Evolutionary conservation across 2,113 vertebrate species (phyloP).

Genomic region (Gymnogyps californianus): DNA sequence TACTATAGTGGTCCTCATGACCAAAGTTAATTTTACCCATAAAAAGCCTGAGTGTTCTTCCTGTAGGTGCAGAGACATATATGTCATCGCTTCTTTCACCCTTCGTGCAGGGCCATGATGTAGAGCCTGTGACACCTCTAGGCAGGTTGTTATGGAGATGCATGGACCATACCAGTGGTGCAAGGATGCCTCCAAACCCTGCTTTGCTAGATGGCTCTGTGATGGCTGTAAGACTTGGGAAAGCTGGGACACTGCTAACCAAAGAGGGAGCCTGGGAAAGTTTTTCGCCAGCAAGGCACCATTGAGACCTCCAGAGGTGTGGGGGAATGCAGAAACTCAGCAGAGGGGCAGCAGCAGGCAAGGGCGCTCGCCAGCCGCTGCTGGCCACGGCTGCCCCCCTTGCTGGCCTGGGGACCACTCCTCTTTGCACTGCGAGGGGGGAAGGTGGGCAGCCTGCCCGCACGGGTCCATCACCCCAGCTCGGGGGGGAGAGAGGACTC

Average conservation of each 20-base stretch:
- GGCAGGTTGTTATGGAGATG: neutral
- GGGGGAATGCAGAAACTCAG: accelerated
- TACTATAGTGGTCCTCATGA: neutral
- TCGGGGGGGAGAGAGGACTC: accelerated
- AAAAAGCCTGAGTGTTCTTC: neutral
- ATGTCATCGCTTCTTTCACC: neutral
- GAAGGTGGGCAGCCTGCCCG: neutral
- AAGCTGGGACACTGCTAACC: neutral
- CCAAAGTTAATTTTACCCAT: neutral
- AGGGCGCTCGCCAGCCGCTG: accelerated
- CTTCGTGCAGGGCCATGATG: neutral
- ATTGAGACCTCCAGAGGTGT: neutral
- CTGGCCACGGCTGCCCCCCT: neutral
- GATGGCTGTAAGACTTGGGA: neutral
- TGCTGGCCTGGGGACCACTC: neutral
- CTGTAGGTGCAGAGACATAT: neutral
- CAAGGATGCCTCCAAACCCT: neutral
- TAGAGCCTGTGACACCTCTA: neutral
- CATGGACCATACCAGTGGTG: accelerated
- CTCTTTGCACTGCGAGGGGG: accelerated
- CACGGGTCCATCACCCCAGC: accelerated
- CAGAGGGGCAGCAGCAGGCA: neutral
- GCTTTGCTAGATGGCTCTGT: neutral
- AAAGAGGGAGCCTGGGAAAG: neutral
- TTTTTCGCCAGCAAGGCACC: neutral